Base-by-base conservation (phyloP, 1,140 invertebrate genomes). In the Lethrus apterus region DNA sequence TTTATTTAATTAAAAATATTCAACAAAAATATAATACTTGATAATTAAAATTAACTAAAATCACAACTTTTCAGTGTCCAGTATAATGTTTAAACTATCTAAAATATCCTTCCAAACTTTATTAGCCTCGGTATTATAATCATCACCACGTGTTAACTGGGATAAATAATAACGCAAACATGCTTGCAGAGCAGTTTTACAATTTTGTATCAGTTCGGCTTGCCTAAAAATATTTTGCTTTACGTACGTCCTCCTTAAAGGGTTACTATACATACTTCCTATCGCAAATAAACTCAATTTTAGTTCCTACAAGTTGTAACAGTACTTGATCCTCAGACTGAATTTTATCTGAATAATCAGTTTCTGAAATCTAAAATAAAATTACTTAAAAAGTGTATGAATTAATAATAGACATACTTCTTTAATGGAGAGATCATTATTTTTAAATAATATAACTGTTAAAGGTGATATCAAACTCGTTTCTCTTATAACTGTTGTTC, bases 401-500 rank as follows among this genome's bases (percentile, higher is more conserved):
- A 40, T 31, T 8, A 43, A 14, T 18, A 23, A 44, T 50, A 48
- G 40, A 17, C 13, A 26, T 52, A 64, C 59, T 24, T 56, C 13
- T 51, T 56, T 40, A 23, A 63, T 40, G 9, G 47, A 15, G 8
- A 65, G 32, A 15, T 55, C 29, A 4, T 53, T 52, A 50, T 60
- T 61, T 36, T 51, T 58, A 52, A 67, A 67, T 29, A 67, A 55
- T 21, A 67, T 44, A 18, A 66, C 48, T 23, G 58, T 50, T 32
- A 67, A 36, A 1, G 57, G 47, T 14, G 63, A 46, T 32, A 67
- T 58, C 15, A 63, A 29, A 55, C 62, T 66, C 34, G 55, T 64
- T 58, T 67, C 65, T 31, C 63, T 44, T 19, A 66, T 54, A 20
- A 58, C 26, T n/a, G 60, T 61, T 3, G 56, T 60, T 48, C 61